A percentile compares a stretch with the other conserved stretches of the same genome.
These are phyloP conservation scores for Zygaena filipendulae DNA, from an alignment of 2,888 invertebrate genomes.

Conservation along the genomic window DNA sequence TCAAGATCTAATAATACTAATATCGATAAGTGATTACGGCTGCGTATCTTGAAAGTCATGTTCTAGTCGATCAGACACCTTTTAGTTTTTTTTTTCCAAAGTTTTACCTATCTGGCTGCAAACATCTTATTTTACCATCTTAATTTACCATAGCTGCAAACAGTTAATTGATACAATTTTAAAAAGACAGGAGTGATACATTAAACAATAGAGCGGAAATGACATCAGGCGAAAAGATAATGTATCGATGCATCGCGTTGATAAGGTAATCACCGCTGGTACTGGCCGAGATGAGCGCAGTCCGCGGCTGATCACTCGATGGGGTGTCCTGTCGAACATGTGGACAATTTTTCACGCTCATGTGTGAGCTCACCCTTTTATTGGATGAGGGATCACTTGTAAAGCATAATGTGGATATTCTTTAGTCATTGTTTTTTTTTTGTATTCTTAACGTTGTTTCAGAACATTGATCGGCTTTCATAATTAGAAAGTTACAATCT, in stretches of 20 bases:
- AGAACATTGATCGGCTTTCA: too few relatives aligned
- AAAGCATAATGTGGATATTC: constrained; percentile 29
- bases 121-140: too few relatives aligned
- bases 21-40: too few relatives aligned
- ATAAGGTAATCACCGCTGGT: constrained; percentile 41
- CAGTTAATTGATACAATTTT: too few relatives aligned
- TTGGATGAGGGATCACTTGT: constrained; percentile 38
- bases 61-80: too few relatives aligned
- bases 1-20: constrained; percentile 22
- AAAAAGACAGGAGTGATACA: constrained; percentile 44
- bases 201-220: constrained; percentile 42
- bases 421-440: constrained; percentile 4
- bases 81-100: too few relatives aligned
- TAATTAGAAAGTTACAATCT: too few relatives aligned
- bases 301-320: constrained; percentile 32
- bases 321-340: constrained; percentile 51
- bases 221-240: constrained; percentile 45
- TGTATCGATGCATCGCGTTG: constrained; percentile 47
- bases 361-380: constrained; percentile 64
- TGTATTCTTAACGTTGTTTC: too few relatives aligned
- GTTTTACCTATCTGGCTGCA: too few relatives aligned
- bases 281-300: constrained; percentile 20
- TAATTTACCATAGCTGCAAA: too few relatives aligned
- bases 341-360: constrained; percentile 70
- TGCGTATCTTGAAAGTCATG: too few relatives aligned